Evolutionary conservation across 1,140 invertebrate species (phyloP).

Genomic region (Oscheius sp.): DNA sequence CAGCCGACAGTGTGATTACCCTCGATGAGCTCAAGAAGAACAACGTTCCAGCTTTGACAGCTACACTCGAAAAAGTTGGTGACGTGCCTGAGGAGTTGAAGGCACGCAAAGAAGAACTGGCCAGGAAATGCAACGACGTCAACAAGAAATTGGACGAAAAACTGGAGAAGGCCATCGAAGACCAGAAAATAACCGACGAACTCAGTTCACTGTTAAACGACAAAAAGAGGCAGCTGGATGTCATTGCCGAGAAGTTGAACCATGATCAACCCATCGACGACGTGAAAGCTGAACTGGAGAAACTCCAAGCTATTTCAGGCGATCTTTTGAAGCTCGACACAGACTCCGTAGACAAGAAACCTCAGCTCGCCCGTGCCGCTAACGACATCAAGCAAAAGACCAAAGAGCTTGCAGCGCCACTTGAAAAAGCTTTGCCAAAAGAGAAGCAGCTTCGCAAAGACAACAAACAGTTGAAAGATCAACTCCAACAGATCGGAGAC

Average conservation of each 20-base stretch:
- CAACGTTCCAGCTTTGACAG: neutral
- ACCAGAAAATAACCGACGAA: slow-evolving; percentile 1
- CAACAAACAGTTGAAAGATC: neutral
- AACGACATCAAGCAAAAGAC: slow-evolving; percentile 15
- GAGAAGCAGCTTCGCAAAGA: slow-evolving; percentile 11
- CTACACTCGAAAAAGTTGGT: neutral
- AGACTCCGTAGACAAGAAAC: no score
- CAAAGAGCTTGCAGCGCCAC: slow-evolving; percentile 4
- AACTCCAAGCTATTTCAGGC: slow-evolving; percentile 10
- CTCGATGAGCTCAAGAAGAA: slow-evolving; percentile 3
- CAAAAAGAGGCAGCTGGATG: neutral
- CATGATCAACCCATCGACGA: slow-evolving; percentile 13
- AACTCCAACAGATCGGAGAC: neutral
- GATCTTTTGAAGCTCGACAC: slow-evolving; percentile 2
- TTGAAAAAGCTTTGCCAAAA: slow-evolving; percentile 6
- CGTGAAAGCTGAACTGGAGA: neutral
- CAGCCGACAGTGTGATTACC: neutral
- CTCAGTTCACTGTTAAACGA: neutral
- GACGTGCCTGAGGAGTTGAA: neutral
- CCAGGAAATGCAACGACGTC: neutral
- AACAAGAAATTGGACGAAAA: slow-evolving; percentile 1
- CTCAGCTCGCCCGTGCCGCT: neutral
- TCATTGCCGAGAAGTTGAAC: slow-evolving; percentile 3
- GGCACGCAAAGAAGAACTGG: neutral
- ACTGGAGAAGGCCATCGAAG: neutral